These are phyloP conservation scores for Grantiella picta DNA, from an alignment of 2,113 vertebrate species.

Conservation along the genomic window DNA sequence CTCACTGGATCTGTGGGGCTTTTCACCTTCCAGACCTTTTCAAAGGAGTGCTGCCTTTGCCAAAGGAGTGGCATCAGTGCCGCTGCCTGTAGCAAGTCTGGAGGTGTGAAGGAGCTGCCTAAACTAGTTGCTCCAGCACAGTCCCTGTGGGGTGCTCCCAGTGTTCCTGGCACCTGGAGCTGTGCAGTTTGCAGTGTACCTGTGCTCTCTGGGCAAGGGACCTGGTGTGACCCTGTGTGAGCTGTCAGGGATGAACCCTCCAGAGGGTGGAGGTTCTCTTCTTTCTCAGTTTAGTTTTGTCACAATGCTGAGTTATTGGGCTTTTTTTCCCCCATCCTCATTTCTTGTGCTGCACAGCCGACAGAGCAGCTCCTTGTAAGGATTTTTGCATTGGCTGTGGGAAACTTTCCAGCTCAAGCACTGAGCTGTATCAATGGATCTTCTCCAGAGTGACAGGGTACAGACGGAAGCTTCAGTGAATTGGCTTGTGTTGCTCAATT, in stretches of 20 bases:
- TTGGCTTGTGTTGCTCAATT: rapidly evolving
- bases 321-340: not conserved
- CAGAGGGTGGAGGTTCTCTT: not conserved
- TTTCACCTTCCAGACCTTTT: not conserved
- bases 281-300: not conserved
- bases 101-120: not conserved
- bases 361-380: not conserved
- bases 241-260: too few species aligned
- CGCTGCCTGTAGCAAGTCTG: not conserved
- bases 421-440: not conserved
- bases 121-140: not conserved
- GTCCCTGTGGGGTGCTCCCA: not conserved
- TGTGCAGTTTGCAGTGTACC: not conserved
- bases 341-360: not conserved
- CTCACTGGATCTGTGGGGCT: not conserved
- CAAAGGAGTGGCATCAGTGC: not conserved
- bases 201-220: not conserved
- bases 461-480: not conserved
- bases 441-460: not conserved
- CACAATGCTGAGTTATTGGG: not conserved
- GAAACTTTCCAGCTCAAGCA: not conserved
- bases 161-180: not conserved
- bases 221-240: rapidly evolving
- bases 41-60: not conserved
- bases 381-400: not conserved